Evolutionary conservation across 2,888 invertebrate species (phyloP), one percentile per base, ranked within the genome.

Genomic region (Andrena praecox): DNA sequence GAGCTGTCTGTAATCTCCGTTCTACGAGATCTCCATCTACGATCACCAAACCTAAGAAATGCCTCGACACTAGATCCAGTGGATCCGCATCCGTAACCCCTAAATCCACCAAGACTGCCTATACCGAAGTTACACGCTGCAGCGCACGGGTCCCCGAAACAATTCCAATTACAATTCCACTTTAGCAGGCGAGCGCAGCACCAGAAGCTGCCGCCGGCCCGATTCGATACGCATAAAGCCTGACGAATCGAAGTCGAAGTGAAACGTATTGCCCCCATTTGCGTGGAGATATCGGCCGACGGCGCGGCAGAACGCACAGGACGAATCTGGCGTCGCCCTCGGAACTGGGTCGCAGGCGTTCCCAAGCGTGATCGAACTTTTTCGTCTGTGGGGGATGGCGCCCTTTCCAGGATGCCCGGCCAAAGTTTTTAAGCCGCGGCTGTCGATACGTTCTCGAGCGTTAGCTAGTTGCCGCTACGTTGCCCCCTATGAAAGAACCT

Each of bases 331-430:
- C 42, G 42, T 42, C 42, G 42, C 16, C 42, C 42, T 16, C 63
- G 54, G 56, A 87, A 87, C 73, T 87, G 69, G 86, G 85, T 85
- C 85, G 87, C 69, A 50, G 29, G 63, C 54, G 59, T 52, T 77
- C 68, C 72, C 80, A 31, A 24, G 66, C 67, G 78, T 74, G 80
- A 87, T 87, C 76, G 83, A 87, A 87, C 83, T 85, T 78, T 75
- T 77, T 59, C 68, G 50, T 77, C 60, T 27, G 42, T 16, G 42
- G 74, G 81, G 63, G 56, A 35, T 10, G 33, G 24, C 24, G 67
- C 54, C 72, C 72, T 60, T 62, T 76, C 66, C 77, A 74, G 81
- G 59, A 54, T 16, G 20, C 72, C 63, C 67, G 67, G 56, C 67
- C 60, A 62, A 84, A 87, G 76, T 84, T 84, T 77, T 84, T 77